Evolutionary conservation across 2,888 invertebrate genomes (phyloP).

Genomic region (Drosophila nigritarsus): DNA sequence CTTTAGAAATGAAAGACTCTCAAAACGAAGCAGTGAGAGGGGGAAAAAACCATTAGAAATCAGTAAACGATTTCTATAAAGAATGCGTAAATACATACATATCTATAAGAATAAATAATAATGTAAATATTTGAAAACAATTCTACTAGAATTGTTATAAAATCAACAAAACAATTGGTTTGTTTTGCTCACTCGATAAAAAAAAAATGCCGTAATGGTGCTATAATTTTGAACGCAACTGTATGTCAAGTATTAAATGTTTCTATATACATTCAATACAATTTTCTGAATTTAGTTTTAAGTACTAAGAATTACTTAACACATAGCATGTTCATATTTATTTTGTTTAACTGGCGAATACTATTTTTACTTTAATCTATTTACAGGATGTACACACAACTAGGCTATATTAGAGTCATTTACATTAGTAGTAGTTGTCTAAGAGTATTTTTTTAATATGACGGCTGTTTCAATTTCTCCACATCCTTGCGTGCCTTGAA

Average conservation of each 20-base stretch:
- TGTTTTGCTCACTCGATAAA: not conserved
- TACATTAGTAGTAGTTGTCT: conserved; percentile 12
- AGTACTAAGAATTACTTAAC: conserved; percentile 18
- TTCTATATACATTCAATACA: not conserved
- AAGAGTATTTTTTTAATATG: conserved; percentile 21
- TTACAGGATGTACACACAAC: conserved; percentile 57
- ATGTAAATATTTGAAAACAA: not conserved
- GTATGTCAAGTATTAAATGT: not conserved
- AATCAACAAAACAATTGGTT: not conserved
- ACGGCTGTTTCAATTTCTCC: conserved; percentile 81
- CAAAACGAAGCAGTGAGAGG: not conserved
- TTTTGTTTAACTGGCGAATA: conserved; percentile 60
- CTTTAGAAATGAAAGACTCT: not conserved
- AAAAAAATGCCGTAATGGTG: not conserved
- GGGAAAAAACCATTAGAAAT: not conserved
- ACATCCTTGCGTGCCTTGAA: conserved; percentile 84
- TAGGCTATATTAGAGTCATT: conserved; percentile 34
- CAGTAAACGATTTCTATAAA: not conserved
- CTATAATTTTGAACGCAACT: not conserved
- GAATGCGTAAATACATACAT: not conserved
- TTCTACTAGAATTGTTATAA: not conserved
- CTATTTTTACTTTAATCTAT: conserved; percentile 55
- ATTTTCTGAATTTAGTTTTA: not conserved
- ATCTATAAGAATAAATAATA: not conserved
- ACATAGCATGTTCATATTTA: conserved; percentile 40